Evolutionary conservation across 2,797 vertebrate species (phyloP), one percentile per base, ranked within the genome.

Genomic region (Ctenopoma kingsleyae): DNA sequence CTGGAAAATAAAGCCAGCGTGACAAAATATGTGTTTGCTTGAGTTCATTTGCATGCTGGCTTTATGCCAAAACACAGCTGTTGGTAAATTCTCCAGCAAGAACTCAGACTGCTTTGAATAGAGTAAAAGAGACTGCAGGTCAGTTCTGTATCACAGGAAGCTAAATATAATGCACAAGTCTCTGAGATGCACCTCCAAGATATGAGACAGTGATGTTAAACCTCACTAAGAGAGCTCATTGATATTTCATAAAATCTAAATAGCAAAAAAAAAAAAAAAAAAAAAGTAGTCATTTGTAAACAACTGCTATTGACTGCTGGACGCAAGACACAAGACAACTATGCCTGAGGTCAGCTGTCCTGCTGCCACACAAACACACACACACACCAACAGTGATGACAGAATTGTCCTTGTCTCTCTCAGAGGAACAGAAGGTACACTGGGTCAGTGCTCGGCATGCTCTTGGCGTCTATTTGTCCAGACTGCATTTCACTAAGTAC

Each of bases 371-470:
- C 30, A 32, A 6, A 32, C 25, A 27, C 43, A 49, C 35, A 54
- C 44, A 27, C 13, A 63, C 35, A 32, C 20, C 49, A 13, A 25
- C 43, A 8, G 23, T 19, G 35, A 58, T 40, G 44, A 69, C 60
- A 82, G 69, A 67, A 59, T 57, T 67, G 47, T 56, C 69, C 66
- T 71, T 76, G 68, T 77, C 60, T 61, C 69, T 74, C 69, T 62
- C 36, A 32, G 57, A 53, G 47, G 48, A 73, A 60, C 78, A 67
- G 65, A 78, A 61, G 60, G 44, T 44, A 27, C 32, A 9, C 57
- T 71, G 44, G 38, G 51, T 53, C 43, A 44, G 20, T 20, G 19
- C 50, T 58, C 61, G 32, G 36, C 60, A 70, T 67, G 51, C 53
- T 68, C 56, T 38, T 61, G 25, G 66, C 49, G 1, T 51, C 68